These are phyloP conservation scores for Sthenelais limicola DNA, from an alignment of 2,888 invertebrate genomes.

Conservation along the genomic window DNA sequence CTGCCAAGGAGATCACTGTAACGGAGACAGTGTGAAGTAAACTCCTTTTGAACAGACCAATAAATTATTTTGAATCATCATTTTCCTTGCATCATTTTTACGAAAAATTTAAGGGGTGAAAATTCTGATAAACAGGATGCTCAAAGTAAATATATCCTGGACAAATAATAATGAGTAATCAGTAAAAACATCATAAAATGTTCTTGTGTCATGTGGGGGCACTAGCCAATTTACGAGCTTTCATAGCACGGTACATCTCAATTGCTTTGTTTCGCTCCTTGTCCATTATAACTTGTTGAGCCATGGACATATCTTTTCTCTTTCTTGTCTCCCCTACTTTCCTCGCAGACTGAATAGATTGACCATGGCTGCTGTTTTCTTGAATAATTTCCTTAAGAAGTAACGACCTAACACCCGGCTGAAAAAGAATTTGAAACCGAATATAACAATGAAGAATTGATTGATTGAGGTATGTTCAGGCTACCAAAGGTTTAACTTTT, in stretches of 20 bases:
- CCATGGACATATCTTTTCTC: slow-evolving; percentile 58
- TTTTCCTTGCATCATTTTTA: no score
- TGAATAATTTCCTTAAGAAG: slow-evolving; percentile 57
- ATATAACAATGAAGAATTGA: background rate
- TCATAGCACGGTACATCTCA: slow-evolving; percentile 59
- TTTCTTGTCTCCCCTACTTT: slow-evolving; percentile 58
- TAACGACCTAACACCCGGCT: slow-evolving; percentile 58
- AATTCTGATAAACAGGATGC: no score
- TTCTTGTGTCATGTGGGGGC: no score
- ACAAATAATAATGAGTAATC: no score
- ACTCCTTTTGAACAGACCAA: no score
- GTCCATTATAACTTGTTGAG: slow-evolving; percentile 57
- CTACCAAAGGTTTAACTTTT: background rate
- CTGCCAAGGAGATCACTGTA: slow-evolving; percentile 17
- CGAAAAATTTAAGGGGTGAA: no score
- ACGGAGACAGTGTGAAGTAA: no score
- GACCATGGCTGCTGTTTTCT: slow-evolving; percentile 40
- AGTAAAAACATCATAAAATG: no score
- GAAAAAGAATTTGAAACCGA: slow-evolving; percentile 43
- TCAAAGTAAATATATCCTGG: no score
- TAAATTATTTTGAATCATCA: no score
- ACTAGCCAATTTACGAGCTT: slow-evolving; percentile 50
- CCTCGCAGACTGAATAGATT: slow-evolving; percentile 36
- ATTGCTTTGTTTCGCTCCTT: slow-evolving; percentile 59
- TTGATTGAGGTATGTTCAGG: no score